Percentiles rank a stretch among this genome's conserved stretches.
Evolutionary conservation across 2,797 vertebrate species (phyloP).

Genomic region (Pteronotus mesoamericanus): DNA sequence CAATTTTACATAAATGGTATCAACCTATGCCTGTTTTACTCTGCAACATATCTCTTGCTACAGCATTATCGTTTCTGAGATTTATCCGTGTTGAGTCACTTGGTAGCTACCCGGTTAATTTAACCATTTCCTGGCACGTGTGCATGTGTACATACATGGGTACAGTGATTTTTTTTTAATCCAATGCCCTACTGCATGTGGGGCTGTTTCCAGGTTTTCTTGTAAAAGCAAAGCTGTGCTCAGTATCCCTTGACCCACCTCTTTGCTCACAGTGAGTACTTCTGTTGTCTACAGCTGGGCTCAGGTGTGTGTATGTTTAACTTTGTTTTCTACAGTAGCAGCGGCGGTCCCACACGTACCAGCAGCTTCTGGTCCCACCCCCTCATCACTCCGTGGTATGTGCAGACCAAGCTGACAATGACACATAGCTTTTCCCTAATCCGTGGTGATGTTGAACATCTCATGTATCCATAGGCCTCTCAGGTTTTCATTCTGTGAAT

Average conservation of each 20-base stretch:
- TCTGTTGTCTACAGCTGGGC: accelerated
- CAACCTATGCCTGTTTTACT: accelerated
- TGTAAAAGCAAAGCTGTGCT: background rate
- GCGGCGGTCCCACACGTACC: background rate
- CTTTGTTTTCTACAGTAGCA: accelerated
- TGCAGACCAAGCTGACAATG: background rate
- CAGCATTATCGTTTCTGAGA: too few relatives aligned
- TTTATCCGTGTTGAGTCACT: background rate
- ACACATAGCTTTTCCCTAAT: background rate
- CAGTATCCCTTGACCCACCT: accelerated
- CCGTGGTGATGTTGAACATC: accelerated
- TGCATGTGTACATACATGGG: too few relatives aligned
- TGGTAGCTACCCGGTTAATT: background rate
- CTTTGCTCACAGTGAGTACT: accelerated
- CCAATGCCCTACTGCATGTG: background rate
- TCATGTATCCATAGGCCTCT: accelerated
- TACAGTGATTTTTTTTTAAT: background rate
- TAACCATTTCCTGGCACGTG: accelerated
- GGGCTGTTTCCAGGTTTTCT: background rate
- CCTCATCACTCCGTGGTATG: background rate
- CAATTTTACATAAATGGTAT: background rate
- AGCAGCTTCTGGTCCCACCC: background rate
- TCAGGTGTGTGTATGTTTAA: too few relatives aligned
- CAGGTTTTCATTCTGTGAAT: background rate
- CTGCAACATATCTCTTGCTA: background rate